A percentile compares a stretch with the other conserved stretches of the same genome.
These are phyloP conservation scores for Fistularia commersonii DNA, from an alignment of 2,797 vertebrate species.

Conservation along the genomic window DNA sequence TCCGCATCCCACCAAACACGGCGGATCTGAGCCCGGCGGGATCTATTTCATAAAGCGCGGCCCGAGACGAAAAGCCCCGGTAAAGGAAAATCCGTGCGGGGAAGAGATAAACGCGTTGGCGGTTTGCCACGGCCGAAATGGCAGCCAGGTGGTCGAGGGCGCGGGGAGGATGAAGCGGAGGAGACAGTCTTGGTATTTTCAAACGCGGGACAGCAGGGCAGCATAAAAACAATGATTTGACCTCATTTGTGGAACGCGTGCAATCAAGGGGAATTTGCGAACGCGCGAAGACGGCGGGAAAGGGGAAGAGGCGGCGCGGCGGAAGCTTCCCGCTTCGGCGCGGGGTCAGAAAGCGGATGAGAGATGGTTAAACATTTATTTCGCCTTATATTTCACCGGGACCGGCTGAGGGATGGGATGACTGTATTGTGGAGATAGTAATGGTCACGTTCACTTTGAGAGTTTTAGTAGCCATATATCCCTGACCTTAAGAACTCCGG, in stretches of 20 bases:
- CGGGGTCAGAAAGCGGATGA: constrained; percentile 48
- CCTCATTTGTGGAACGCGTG: constrained; percentile 63
- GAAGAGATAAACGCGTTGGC: constrained; percentile 62
- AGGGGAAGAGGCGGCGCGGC: too few species aligned
- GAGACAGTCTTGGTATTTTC: constrained; percentile 36
- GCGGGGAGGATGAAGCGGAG: constrained; percentile 37
- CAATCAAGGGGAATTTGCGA: constrained; percentile 67
- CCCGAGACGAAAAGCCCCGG: constrained; percentile 32
- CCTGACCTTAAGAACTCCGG: constrained; percentile 70
- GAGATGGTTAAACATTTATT: constrained; percentile 53
- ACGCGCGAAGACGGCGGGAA: too few species aligned
- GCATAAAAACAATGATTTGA: constrained; percentile 67
- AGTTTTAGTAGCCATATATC: constrained; percentile 77
- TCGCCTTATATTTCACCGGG: constrained; percentile 56
- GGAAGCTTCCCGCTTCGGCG: too few species aligned
- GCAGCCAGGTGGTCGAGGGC: constrained; percentile 70
- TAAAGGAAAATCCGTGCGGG: constrained; percentile 31
- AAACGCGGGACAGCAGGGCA: constrained; percentile 51
- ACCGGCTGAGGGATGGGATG: constrained; percentile 57
- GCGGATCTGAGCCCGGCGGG: constrained; percentile 34
- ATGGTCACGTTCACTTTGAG: constrained; percentile 74
- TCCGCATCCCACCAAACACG: constrained; percentile 40
- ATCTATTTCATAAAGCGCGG: constrained; percentile 55
- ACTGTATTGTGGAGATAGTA: constrained; percentile 73
- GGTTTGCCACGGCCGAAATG: constrained; percentile 56